Conservation (phyloP, 2,888 invertebrate genomes). For the Argynnis bischoffii region DNA sequence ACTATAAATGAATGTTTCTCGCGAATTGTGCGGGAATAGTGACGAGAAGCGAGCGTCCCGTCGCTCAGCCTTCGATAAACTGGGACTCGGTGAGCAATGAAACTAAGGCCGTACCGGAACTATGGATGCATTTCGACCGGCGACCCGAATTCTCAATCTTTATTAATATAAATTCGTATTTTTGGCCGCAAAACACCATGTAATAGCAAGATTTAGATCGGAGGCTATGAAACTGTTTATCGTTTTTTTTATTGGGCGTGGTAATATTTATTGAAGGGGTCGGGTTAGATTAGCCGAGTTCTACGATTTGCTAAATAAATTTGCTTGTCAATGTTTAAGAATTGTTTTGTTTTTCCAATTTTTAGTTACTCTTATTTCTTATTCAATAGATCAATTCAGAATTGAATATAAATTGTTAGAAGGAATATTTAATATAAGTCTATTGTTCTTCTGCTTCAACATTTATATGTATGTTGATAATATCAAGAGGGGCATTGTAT, state of each 20-base stretch:
- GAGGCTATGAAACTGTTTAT: constrained; percentile 29
- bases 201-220: constrained; percentile 34
- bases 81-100: constrained; percentile 50
- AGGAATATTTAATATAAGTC: not conserved
- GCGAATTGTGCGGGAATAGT: constrained; percentile 31
- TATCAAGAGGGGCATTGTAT: too few species aligned
- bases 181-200: constrained; percentile 39
- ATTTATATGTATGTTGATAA: too few species aligned
- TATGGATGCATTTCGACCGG: constrained; percentile 47
- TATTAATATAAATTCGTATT: constrained; percentile 46
- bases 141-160: constrained; percentile 47
- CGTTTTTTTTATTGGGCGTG: constrained; percentile 24
- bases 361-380: not conserved
- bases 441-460: too few species aligned
- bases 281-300: constrained; percentile 19
- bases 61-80: constrained; percentile 55
- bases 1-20: constrained; percentile 14
- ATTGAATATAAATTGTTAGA: not conserved
- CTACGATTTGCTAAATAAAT: constrained; percentile 14
- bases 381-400: not conserved
- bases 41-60: constrained; percentile 50
- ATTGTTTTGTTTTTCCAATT: constrained; percentile 4
- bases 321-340: not conserved
- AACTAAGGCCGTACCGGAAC: constrained; percentile 52
- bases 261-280: constrained; percentile 18